phyloP scores from a whole-genome alignment of 2,888 invertebrate genomes.

The Leptopilina drosophilae region DNA sequence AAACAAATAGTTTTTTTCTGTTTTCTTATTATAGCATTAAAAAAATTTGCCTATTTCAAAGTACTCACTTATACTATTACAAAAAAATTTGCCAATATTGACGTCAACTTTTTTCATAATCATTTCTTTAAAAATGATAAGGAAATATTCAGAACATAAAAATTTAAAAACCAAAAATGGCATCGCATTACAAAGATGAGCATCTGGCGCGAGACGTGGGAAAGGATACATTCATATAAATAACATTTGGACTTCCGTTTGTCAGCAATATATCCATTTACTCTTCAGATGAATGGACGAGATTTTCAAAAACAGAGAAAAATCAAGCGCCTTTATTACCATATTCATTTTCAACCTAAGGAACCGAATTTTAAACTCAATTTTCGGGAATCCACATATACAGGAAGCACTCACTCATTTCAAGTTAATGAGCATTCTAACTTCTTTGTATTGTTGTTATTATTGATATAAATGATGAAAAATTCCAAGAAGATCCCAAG shows the following conservation, averaged over 20 bases:
- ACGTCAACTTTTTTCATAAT: too few species aligned
- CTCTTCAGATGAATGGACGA: conserved; percentile 3
- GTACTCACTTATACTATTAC: too few species aligned
- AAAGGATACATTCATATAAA: conserved; percentile 16
- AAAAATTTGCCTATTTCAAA: too few species aligned
- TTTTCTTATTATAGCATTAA: too few species aligned
- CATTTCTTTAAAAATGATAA: background rate
- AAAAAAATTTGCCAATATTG: too few species aligned
- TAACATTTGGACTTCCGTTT: conserved; percentile 30
- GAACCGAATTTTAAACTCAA: background rate
- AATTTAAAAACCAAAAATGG: background rate
- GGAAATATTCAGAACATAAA: background rate
- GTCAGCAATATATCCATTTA: conserved; percentile 1
- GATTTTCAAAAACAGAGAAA: conserved; percentile 11
- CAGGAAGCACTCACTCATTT: too few species aligned
- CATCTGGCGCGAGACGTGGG: conserved; percentile 24
- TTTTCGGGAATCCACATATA: background rate
- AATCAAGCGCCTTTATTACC: background rate
- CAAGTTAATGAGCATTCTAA: too few species aligned
- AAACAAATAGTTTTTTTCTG: background rate
- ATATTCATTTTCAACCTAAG: background rate
- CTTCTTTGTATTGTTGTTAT: too few species aligned
- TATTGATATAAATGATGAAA: background rate
- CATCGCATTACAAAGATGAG: conserved; percentile 10
- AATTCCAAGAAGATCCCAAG: conserved; percentile 11